Evolutionary conservation across 2,113 vertebrate species (phyloP).

Genomic region (Rhabdomys dilectus): DNA sequence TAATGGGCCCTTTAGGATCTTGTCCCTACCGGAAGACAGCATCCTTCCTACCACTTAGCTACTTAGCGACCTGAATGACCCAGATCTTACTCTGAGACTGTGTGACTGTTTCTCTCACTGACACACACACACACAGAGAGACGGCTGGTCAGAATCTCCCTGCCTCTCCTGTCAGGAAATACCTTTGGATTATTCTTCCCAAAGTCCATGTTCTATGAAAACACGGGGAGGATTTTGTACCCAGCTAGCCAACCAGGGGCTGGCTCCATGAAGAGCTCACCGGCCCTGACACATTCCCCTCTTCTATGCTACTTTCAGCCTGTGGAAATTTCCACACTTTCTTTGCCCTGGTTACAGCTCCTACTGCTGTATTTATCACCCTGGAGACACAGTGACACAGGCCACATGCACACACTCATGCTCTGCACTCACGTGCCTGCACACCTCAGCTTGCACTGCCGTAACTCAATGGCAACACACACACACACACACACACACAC

Average conservation of each 20-base stretch:
- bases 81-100: background rate
- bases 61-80: conserved; percentile 28
- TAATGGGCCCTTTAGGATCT: background rate
- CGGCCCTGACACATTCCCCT: background rate
- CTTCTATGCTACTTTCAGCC: conserved; percentile 52
- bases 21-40: background rate
- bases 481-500: conserved; percentile 4
- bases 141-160: background rate
- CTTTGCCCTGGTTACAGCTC: conserved; percentile 74
- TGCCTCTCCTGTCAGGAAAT: background rate
- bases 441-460: conserved; percentile 53
- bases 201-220: background rate
- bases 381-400: conserved; percentile 79
- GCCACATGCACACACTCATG: conserved; percentile 13
- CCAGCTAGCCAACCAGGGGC: background rate
- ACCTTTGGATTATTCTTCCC: background rate
- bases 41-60: background rate
- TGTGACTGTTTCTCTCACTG: background rate
- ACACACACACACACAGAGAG: background rate
- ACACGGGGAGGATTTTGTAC: background rate
- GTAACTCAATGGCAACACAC: background rate
- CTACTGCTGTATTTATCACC: conserved; percentile 77
- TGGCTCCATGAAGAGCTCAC: background rate
- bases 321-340: conserved; percentile 79
- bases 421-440: conserved; percentile 24